Conservation (phyloP, 2,888 invertebrate genomes). For the Hermaeophaga mercurialis region DNA sequence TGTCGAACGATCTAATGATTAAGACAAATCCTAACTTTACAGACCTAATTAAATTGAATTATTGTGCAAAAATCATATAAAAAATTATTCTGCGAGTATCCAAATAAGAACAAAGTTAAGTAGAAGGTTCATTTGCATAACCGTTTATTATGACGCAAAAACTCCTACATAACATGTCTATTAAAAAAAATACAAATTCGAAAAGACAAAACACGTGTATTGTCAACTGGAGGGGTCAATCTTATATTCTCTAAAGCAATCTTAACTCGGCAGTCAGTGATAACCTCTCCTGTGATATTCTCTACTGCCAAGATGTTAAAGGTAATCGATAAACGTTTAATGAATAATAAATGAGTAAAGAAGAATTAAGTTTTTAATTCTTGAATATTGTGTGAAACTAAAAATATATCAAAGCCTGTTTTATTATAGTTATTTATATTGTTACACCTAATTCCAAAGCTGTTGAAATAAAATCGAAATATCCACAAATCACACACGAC, state of each 20-base stretch:
- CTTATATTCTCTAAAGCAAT: background rate
- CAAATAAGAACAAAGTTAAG: background rate
- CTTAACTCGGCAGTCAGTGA: slow-evolving; percentile 6
- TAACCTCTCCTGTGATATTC: slow-evolving; percentile 9
- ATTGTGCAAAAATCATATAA: background rate
- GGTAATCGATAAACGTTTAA: slow-evolving; percentile 4
- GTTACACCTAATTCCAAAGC: no score
- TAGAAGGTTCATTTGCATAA: background rate
- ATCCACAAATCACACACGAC: no score
- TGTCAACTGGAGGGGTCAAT: slow-evolving; percentile 2
- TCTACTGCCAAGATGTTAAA: slow-evolving; percentile 3
- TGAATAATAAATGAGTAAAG: no score
- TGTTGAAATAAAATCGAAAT: no score
- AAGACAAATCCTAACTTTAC: no score
- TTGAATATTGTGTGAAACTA: no score
- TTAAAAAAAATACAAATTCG: background rate
- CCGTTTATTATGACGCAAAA: background rate
- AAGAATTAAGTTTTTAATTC: no score
- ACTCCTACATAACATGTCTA: background rate
- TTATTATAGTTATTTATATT: no score
- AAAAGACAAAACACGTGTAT: background rate
- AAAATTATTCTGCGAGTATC: background rate
- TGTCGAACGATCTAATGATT: no score
- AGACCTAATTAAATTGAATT: no score
- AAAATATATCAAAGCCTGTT: no score